These are phyloP conservation scores for Drosophila kambysellisi DNA, from an alignment of 2,888 invertebrate species.

Conservation along the genomic window DNA sequence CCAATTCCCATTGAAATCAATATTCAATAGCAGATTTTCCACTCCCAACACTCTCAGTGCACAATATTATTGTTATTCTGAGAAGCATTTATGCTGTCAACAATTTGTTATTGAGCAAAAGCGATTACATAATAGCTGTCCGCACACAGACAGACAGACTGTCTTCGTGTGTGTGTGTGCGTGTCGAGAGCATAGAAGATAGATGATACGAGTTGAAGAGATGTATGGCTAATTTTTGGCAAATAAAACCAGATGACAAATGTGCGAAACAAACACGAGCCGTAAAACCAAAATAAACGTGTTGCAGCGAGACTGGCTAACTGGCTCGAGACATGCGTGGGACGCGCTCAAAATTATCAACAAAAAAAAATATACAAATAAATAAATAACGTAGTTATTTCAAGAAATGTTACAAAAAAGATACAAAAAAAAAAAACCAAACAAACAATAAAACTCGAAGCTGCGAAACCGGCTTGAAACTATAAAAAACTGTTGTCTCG, in stretches of 20 bases:
- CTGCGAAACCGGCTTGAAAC: conserved; percentile 56
- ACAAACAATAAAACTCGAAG: conserved; percentile 34
- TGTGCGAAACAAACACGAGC: conserved; percentile 34
- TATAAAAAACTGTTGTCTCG: conserved; percentile 14
- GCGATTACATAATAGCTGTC: conserved; percentile 57
- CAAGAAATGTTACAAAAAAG: conserved; percentile 39
- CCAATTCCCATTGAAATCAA: background rate
- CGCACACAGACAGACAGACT: conserved; percentile 13
- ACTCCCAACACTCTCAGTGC: background rate
- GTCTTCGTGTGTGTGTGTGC: background rate
- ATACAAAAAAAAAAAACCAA: conserved; percentile 35
- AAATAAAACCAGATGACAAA: conserved; percentile 59
- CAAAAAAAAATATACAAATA: conserved; percentile 23
- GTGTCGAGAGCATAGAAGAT: conserved; percentile 9
- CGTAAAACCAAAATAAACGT: conserved; percentile 47
- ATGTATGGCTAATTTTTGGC: conserved; percentile 64
- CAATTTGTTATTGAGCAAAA: conserved; percentile 19
- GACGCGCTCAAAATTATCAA: conserved; percentile 43
- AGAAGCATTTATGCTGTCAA: conserved; percentile 18
- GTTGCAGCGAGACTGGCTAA: conserved; percentile 33
- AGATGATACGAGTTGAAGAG: conserved; percentile 22
- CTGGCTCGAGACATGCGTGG: conserved; percentile 52
- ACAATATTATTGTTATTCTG: conserved; percentile 1
- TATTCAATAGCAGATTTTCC: background rate
- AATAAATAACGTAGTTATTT: conserved; percentile 43